Evolutionary conservation across 1,140 invertebrate genomes (phyloP), one percentile per base, ranked within the genome.

Genomic region (Cydia fagiglandana): DNA sequence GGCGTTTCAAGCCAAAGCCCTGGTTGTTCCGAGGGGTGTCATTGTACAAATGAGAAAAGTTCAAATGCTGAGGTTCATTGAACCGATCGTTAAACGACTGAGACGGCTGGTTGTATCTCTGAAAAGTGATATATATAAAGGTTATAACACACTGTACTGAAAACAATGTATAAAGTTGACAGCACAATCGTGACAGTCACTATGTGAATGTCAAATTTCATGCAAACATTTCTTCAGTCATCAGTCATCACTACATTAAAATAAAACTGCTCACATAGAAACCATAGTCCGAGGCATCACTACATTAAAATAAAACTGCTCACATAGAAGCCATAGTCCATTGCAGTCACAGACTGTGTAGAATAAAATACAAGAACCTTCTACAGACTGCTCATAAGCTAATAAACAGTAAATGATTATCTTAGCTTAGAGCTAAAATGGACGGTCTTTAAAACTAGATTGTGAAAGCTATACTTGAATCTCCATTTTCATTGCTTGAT

Each of bases 51-150:
- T 70, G 34, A 70, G 66, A 70, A 41, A 45, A 70, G 13, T n/a
- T 38, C 4, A n/a, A 7, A 12, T 34, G 38, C 34, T 34, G 30
- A 10, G 66, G 30, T 38, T 34, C 66, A 41, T 38, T 38, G 66
- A n/a, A 70, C 30, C n/a, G 66, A 70, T 68, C 30, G 4, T 70
- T 10, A 38, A n/a, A 70, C 6, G 30, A 17, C 20, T 70, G 30
- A 70, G 30, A 41, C n/a, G 66, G 66, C 66, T 38, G 66, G 66
- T 70, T 70, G 34, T 70, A 70, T 70, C 30, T 38, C 66, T 70
- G 66, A 70, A 70, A 70, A 17, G 34, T 45, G 66, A 70, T 68
- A 56, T 56, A 20, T 56, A 15, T 15, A n/a, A 56, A 56, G 53
- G 6, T 56, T 56, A 50, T 53, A 53, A 24, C 20, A 61, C 9